Conservation (phyloP, 2,113 vertebrate genomes). For the Plestiodon gilberti region DNA sequence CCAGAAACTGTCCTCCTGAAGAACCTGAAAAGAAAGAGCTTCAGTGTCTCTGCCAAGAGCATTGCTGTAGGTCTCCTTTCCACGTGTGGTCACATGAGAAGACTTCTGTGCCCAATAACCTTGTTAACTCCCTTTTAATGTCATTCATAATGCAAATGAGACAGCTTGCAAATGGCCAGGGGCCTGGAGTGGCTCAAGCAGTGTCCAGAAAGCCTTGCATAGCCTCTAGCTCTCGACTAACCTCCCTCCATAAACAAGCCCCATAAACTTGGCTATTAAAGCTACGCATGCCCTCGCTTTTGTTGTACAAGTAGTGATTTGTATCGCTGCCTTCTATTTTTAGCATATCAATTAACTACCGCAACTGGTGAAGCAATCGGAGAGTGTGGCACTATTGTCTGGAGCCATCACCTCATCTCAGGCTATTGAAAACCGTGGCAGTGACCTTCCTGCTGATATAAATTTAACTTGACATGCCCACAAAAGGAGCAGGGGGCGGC, state of each 20-base stretch:
- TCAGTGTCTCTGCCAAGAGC: constrained; percentile 85
- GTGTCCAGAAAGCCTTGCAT: constrained; percentile 74
- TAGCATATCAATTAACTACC: constrained; percentile 87
- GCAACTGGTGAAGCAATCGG: constrained; percentile 73
- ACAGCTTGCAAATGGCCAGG: constrained; percentile 86
- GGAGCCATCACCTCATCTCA: constrained; percentile 87
- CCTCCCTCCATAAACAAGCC: constrained; percentile 77
- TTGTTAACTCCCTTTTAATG: constrained; percentile 87
- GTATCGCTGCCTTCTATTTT: constrained; percentile 79
- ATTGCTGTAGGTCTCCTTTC: constrained; percentile 93
- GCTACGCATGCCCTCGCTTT: constrained; percentile 77
- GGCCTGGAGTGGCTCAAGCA: constrained; percentile 76
- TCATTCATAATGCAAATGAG: constrained; percentile 91
- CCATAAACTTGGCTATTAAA: constrained; percentile 78
- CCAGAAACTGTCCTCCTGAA: constrained; percentile 77
- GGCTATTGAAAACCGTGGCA: constrained; percentile 85
- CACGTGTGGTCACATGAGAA: constrained; percentile 88
- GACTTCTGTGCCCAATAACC: constrained; percentile 90
- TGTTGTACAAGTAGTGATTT: constrained; percentile 81
- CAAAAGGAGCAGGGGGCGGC: constrained; percentile 79
- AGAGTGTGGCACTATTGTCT: constrained; percentile 83
- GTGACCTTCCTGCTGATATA: constrained; percentile 81
- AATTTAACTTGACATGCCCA: constrained; percentile 83
- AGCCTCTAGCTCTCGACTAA: constrained; percentile 66
- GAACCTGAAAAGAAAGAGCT: constrained; percentile 86